A percentile compares a stretch with the other conserved stretches of the same genome.
phyloP scores from a whole-genome alignment of 2,888 invertebrate species.

The Lasioglossum oenotherae region DNA sequence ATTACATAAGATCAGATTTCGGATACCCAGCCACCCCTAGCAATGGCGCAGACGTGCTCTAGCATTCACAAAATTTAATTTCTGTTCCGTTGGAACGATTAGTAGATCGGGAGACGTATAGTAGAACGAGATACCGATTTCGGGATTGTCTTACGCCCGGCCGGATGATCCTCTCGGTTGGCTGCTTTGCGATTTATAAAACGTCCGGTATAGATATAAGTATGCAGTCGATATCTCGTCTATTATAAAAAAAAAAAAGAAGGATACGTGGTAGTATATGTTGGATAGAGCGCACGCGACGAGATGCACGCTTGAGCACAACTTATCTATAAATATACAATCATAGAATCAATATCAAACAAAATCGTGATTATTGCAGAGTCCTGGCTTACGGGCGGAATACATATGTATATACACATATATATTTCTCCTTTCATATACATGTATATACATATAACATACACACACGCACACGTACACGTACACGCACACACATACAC shows the following conservation, averaged over 20 bases:
- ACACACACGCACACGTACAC: constrained; percentile 4
- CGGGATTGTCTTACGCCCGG: constrained; percentile 15
- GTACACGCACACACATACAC: constrained; percentile 13
- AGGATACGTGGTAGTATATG: constrained; percentile 37
- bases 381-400: constrained; percentile 63
- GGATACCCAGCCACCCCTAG: too few species aligned
- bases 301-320: constrained; percentile 68
- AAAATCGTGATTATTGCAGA: constrained; percentile 70
- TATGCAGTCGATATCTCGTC: constrained; percentile 64
- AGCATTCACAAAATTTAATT: background rate
- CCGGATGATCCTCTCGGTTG: constrained; percentile 5
- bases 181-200: constrained; percentile 45
- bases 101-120: background rate
- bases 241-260: constrained; percentile 56
- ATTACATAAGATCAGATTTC: too few species aligned
- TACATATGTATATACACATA: constrained; percentile 51
- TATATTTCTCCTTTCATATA: constrained; percentile 20
- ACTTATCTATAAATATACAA: constrained; percentile 75
- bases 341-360: constrained; percentile 77
- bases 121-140: background rate
- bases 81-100: background rate
- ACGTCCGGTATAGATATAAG: constrained; percentile 56
- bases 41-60: too few species aligned
- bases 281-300: constrained; percentile 63
- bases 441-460: constrained; percentile 47